Evolutionary conservation across 2,797 vertebrate species (phyloP).

Genomic region (Urosaurus nigricauda): DNA sequence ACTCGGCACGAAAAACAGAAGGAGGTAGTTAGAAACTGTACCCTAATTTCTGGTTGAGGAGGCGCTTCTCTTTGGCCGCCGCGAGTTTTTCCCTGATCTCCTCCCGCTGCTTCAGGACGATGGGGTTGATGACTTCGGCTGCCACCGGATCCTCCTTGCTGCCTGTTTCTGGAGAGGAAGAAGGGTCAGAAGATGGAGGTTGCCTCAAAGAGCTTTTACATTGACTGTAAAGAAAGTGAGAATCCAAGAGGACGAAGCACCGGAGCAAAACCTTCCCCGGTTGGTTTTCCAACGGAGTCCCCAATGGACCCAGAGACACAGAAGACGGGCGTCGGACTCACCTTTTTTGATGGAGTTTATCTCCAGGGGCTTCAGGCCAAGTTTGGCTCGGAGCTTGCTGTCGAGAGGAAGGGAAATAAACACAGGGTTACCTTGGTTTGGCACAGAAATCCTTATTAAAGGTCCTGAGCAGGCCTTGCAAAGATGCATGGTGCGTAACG

Average conservation of each 20-base stretch:
- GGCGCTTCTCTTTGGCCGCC: slow-evolving; percentile 91
- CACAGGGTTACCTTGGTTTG: neutral
- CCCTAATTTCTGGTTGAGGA: slow-evolving; percentile 91
- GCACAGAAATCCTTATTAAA: too few species aligned
- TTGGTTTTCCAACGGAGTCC: neutral
- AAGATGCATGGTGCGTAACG: too few species aligned
- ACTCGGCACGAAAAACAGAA: neutral
- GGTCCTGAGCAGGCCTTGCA: neutral
- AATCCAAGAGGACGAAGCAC: neutral
- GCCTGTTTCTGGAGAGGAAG: slow-evolving; percentile 82
- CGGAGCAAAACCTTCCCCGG: too few species aligned
- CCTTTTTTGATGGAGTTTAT: slow-evolving; percentile 87
- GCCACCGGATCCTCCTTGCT: slow-evolving; percentile 89
- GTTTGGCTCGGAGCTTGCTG: slow-evolving; percentile 91
- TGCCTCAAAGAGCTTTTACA: rapidly evolving
- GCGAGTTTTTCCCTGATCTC: slow-evolving; percentile 92
- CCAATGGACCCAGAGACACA: too few species aligned
- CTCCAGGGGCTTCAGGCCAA: slow-evolving; percentile 92
- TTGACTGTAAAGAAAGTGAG: neutral
- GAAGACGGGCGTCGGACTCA: slow-evolving; percentile 48
- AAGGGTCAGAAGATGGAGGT: neutral
- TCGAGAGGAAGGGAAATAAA: slow-evolving; percentile 27
- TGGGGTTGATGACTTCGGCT: slow-evolving; percentile 89
- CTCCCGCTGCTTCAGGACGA: slow-evolving; percentile 83
- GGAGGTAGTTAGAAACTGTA: slow-evolving; percentile 36